Evolutionary conservation across 23 tunicate genomes (phyloP).

Genomic region (Diplosoma virens): DNA sequence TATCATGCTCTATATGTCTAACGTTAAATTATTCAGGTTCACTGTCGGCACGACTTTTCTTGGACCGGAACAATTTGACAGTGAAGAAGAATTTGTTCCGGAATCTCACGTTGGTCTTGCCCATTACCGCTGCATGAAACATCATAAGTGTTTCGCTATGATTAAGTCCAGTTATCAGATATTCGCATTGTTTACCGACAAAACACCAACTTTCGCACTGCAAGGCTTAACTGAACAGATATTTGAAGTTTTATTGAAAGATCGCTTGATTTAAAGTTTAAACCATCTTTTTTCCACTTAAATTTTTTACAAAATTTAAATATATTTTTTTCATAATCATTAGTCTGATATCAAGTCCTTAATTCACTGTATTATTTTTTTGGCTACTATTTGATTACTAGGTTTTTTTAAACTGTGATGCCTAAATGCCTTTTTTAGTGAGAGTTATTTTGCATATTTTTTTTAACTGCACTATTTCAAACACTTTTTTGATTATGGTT

Average conservation of each 20-base stretch:
- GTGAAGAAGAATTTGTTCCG: constrained; percentile 6
- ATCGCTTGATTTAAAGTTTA: constrained; percentile 27
- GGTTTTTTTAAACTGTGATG: too few relatives aligned
- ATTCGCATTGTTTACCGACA: constrained; percentile 48
- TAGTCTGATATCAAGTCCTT: too few relatives aligned
- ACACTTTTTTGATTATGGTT: too few relatives aligned
- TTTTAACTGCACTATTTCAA: too few relatives aligned
- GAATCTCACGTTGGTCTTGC: constrained; percentile 27
- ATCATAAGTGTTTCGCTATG: constrained; percentile 69
- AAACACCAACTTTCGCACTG: constrained; percentile 62
- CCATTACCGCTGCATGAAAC: constrained; percentile 63
- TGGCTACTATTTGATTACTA: too few relatives aligned
- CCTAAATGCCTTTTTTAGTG: too few relatives aligned
- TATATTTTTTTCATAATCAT: too few relatives aligned
- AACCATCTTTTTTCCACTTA: background rate
- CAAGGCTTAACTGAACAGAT: constrained; percentile 53
- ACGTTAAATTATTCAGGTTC: too few relatives aligned
- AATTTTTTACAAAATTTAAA: too few relatives aligned
- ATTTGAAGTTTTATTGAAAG: constrained; percentile 29
- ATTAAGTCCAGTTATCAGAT: constrained; percentile 42
- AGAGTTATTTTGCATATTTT: too few relatives aligned
- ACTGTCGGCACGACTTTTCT: constrained; percentile 71
- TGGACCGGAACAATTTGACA: constrained; percentile 36
- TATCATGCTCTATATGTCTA: too few relatives aligned
- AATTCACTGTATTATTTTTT: too few relatives aligned